These are phyloP conservation scores for Melipona beecheii DNA, from an alignment of 2,888 invertebrate genomes.

Conservation along the genomic window DNA sequence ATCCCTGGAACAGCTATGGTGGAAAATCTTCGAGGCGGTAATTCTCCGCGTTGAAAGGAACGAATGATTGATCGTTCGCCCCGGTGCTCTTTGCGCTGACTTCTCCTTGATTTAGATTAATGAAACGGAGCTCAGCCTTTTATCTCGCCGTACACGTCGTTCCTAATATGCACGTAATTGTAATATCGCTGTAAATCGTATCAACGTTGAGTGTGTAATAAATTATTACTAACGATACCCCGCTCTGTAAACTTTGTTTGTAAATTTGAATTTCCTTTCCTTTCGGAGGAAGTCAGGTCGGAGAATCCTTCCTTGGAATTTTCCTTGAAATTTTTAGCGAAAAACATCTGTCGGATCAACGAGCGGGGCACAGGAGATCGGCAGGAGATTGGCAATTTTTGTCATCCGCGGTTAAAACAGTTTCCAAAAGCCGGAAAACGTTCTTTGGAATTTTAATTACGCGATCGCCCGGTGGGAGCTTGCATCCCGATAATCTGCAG, in stretches of 20 bases:
- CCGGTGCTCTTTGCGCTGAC: neutral
- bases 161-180: neutral
- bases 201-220: neutral
- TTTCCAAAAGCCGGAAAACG: neutral
- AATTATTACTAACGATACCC: neutral
- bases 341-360: accelerated
- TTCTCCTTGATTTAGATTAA: constrained; percentile 21
- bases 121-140: constrained; percentile 2
- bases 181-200: neutral
- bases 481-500: neutral
- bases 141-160: no score
- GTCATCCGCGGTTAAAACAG: neutral
- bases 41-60: constrained; percentile 7
- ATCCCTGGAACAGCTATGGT: neutral
- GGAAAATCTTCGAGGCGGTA: constrained; percentile 3
- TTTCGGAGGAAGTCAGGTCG: accelerated
- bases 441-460: neutral
- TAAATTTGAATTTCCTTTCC: no score
- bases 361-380: no score
- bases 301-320: neutral
- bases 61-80: constrained; percentile 21
- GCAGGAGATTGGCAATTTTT: neutral
- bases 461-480: neutral
- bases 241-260: neutral
- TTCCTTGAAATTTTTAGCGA: neutral